Conservation (phyloP, 2,797 vertebrate species). For the Cuniculus paca region DNA sequence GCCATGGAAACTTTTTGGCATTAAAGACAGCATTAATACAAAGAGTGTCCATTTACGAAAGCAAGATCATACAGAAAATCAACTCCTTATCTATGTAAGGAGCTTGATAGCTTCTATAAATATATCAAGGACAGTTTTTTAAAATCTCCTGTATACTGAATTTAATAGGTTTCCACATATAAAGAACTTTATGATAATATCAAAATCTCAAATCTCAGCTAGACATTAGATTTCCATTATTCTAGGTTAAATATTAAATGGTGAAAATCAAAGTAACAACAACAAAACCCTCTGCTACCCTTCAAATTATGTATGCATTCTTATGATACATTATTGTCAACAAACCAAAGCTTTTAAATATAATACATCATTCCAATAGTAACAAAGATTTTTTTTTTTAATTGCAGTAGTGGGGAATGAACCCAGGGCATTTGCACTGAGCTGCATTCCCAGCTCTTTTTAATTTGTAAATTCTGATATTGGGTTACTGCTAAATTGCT, state of each 20-base stretch:
- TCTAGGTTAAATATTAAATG: background rate
- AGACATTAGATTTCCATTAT: background rate
- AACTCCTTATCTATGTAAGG: slow-evolving; percentile 57
- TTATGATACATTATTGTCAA: slow-evolving; percentile 31
- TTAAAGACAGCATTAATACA: slow-evolving; percentile 46
- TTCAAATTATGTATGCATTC: slow-evolving; percentile 7
- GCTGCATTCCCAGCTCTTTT: background rate
- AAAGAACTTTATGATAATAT: background rate
- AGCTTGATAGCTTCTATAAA: background rate
- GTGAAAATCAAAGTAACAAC: background rate
- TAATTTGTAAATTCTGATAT: background rate
- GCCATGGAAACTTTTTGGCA: background rate
- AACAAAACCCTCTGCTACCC: background rate
- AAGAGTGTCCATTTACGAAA: slow-evolving; percentile 42
- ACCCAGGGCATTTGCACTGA: background rate
- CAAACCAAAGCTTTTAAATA: slow-evolving; percentile 44
- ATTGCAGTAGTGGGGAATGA: background rate
- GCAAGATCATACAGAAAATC: slow-evolving; percentile 49
- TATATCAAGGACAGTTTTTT: background rate
- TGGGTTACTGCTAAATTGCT: background rate
- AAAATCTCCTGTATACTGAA: background rate
- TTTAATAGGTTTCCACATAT: background rate
- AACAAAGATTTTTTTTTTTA: background rate
- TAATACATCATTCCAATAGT: slow-evolving; percentile 12
- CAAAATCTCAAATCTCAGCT: background rate